Conservation (phyloP, 2,888 invertebrate genomes). For the Thecocarcelia acutangulata region DNA sequence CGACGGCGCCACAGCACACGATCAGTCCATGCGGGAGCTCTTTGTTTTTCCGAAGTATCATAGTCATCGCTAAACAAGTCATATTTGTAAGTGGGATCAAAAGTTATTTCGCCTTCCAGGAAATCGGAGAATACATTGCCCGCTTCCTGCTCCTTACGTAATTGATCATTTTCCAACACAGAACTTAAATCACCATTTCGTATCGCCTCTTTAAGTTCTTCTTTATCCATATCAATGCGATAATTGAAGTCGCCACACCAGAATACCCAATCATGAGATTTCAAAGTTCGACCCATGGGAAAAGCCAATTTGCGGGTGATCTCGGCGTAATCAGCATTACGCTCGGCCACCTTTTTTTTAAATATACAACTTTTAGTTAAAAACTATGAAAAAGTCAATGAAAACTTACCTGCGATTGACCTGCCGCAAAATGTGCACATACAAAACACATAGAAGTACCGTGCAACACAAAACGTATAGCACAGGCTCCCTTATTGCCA, state of each 20-base stretch:
- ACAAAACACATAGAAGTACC: constrained; percentile 98
- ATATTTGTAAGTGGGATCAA: constrained; percentile 99
- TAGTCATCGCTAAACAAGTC: constrained; percentile 99
- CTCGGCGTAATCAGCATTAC: constrained; percentile 98
- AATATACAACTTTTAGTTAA: not conserved
- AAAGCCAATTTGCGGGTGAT: constrained; percentile 95
- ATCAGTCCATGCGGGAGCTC: constrained; percentile 99
- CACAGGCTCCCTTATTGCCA: constrained; percentile 97
- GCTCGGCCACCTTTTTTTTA: constrained; percentile 83
- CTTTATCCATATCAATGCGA: constrained; percentile 96
- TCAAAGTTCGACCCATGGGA: constrained; percentile 94
- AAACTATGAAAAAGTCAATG: not conserved
- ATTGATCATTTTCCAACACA: constrained; percentile 93
- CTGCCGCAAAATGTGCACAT: constrained; percentile 99
- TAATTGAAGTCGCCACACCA: constrained; percentile 99
- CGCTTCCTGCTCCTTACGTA: constrained; percentile 89
- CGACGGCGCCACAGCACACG: constrained; percentile 95
- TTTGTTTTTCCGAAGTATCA: constrained; percentile 98
- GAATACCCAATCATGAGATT: constrained; percentile 98
- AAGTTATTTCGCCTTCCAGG: constrained; percentile 93
- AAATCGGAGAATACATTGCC: constrained; percentile 95
- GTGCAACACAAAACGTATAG: constrained; percentile 94
- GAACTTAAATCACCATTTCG: constrained; percentile 85
- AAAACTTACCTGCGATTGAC: constrained; percentile 92
- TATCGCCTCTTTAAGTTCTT: constrained; percentile 93